Evolutionary conservation across 1,140 invertebrate species (phyloP).

Genomic region (Tetramorium alpestre): DNA sequence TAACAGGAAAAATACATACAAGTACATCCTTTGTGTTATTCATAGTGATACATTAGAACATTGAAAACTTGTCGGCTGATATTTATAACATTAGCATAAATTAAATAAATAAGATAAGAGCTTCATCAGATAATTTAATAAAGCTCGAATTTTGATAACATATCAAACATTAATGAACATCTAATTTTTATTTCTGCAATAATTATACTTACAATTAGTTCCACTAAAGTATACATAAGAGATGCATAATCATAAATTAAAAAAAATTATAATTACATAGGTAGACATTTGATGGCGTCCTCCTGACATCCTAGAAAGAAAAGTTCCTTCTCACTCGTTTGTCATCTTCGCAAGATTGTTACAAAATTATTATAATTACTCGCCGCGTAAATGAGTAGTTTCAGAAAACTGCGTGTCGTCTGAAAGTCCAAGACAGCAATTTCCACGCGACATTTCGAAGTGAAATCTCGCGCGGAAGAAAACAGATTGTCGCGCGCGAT

Average conservation of each 20-base stretch:
- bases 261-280: no score
- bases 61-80: neutral
- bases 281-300: neutral
- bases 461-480: conserved; percentile 45
- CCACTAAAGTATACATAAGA: neutral
- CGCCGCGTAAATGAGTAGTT: conserved; percentile 3
- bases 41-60: neutral
- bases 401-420: neutral
- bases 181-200: neutral
- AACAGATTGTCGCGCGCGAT: conserved; percentile 38
- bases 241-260: neutral
- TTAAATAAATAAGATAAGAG: neutral
- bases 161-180: neutral
- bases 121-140: neutral
- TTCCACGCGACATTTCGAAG: conserved; percentile 36
- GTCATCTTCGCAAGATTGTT: neutral
- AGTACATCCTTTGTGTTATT: neutral
- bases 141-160: neutral
- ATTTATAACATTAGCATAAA: neutral
- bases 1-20: neutral
- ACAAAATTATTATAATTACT: neutral
- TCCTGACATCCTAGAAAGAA: neutral
- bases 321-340: neutral
- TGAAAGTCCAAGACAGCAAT: conserved; percentile 13
- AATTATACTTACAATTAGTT: neutral